These are phyloP conservation scores for Phyllostomus hastatus DNA, from an alignment of 2,113 vertebrate genomes.

Conservation along the genomic window DNA sequence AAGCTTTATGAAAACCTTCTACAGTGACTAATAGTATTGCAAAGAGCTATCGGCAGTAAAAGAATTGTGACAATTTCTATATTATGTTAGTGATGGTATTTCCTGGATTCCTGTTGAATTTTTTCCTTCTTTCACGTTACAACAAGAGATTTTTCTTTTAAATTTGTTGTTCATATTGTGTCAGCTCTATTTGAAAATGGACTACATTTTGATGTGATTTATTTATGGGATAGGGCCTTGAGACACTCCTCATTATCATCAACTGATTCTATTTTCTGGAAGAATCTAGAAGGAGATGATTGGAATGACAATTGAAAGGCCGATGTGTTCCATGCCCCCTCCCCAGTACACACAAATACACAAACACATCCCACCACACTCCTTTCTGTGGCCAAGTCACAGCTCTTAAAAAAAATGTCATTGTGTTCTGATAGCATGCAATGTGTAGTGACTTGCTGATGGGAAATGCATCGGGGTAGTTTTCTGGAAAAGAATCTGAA, in stretches of 20 bases:
- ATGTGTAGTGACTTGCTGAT: background rate
- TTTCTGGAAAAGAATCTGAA: background rate
- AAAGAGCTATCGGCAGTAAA: background rate
- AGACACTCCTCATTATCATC: background rate
- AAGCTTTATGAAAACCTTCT: background rate
- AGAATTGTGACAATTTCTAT: background rate
- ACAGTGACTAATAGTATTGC: background rate
- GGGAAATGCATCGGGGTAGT: background rate
- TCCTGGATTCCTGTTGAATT: background rate
- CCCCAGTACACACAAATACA: background rate
- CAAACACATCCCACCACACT: background rate
- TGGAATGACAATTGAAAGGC: background rate
- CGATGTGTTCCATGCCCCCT: background rate
- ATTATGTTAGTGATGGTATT: slow-evolving; percentile 25
- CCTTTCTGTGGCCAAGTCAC: background rate
- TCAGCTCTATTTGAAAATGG: background rate
- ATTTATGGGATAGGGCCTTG: background rate
- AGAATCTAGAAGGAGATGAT: background rate
- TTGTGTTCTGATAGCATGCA: background rate
- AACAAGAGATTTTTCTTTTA: background rate
- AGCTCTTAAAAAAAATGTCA: background rate
- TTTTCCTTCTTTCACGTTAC: slow-evolving; percentile 16
- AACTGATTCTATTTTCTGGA: background rate
- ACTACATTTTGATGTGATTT: background rate
- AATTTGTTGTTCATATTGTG: slow-evolving; percentile 5